phyloP scores from a whole-genome alignment of 2,888 invertebrate species.

The Aporophyla lueneburgensis region DNA sequence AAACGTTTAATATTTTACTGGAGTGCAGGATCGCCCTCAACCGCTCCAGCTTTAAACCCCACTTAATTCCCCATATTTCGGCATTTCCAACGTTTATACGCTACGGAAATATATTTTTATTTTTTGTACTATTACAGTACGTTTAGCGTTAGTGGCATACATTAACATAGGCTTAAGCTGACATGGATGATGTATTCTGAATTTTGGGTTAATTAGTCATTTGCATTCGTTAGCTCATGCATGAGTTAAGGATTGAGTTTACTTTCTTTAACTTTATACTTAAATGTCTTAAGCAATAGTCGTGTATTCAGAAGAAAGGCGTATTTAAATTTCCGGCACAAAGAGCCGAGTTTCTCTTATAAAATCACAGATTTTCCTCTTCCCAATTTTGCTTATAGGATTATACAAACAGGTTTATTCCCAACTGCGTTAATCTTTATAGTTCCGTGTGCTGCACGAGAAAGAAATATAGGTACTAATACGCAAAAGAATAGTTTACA shows the following conservation, averaged over 20 bases:
- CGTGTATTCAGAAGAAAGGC: conserved; percentile 14
- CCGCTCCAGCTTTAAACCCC: conserved; percentile 83
- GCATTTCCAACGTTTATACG: conserved; percentile 80
- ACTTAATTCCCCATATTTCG: conserved; percentile 86
- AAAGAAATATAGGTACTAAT: conserved; percentile 69
- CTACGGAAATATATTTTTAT: conserved; percentile 79
- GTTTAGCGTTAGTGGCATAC: conserved; percentile 52
- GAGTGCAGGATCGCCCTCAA: conserved; percentile 83
- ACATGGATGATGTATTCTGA: conserved; percentile 40
- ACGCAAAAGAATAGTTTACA: conserved; percentile 83
- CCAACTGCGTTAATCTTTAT: conserved; percentile 16
- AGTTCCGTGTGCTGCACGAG: conserved; percentile 47
- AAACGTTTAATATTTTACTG: conserved; percentile 88
- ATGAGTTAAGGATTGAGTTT: conserved; percentile 12
- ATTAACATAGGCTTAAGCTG: conserved; percentile 50
- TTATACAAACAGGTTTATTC: conserved; percentile 41
- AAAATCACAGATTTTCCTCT: conserved; percentile 44
- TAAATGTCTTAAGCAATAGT: background rate
- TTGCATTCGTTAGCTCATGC: conserved; percentile 39
- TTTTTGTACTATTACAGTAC: conserved; percentile 73
- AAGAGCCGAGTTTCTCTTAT: conserved; percentile 18
- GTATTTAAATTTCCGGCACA: conserved; percentile 43
- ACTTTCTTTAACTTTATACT: conserved; percentile 3
- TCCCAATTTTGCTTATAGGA: conserved; percentile 52
- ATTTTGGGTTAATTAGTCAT: conserved; percentile 42